Evolutionary conservation across 2,113 vertebrate genomes (phyloP).

Genomic region (Bombycilla garrulus): DNA sequence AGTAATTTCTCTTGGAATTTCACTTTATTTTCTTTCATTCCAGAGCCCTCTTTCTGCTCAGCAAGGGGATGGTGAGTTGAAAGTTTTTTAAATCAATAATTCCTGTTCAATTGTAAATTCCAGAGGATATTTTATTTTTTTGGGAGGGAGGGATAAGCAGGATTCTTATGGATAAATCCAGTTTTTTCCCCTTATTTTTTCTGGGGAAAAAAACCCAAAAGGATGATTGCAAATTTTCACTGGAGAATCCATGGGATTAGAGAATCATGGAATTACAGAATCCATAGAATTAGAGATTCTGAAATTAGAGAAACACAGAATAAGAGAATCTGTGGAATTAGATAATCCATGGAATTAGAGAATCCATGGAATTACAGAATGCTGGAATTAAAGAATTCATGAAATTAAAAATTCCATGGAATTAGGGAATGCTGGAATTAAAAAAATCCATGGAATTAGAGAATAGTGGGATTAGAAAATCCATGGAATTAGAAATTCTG

Average conservation of each 20-base stretch:
- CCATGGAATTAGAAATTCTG: too few relatives aligned
- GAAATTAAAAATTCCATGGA: too few relatives aligned
- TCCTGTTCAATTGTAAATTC: accelerated
- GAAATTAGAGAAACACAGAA: too few relatives aligned
- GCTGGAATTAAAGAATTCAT: too few relatives aligned
- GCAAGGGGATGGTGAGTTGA: conserved; percentile 97
- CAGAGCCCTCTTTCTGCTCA: conserved; percentile 94
- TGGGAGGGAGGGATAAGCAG: background rate
- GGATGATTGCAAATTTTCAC: accelerated
- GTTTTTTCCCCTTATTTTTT: accelerated
- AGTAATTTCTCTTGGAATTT: background rate
- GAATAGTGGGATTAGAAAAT: too few relatives aligned
- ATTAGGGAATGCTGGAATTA: too few relatives aligned
- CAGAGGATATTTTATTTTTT: too few relatives aligned
- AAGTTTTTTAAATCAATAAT: background rate
- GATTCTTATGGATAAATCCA: background rate
- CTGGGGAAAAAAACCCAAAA: background rate
- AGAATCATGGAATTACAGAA: too few relatives aligned
- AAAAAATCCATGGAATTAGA: too few relatives aligned
- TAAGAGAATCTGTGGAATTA: too few relatives aligned
- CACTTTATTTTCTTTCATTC: background rate
- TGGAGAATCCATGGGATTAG: too few relatives aligned
- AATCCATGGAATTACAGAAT: background rate
- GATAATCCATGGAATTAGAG: background rate
- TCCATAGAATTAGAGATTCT: too few relatives aligned